phyloP scores from a whole-genome alignment of 2,888 invertebrate species.

The Heteromyza rotundicornis region DNA sequence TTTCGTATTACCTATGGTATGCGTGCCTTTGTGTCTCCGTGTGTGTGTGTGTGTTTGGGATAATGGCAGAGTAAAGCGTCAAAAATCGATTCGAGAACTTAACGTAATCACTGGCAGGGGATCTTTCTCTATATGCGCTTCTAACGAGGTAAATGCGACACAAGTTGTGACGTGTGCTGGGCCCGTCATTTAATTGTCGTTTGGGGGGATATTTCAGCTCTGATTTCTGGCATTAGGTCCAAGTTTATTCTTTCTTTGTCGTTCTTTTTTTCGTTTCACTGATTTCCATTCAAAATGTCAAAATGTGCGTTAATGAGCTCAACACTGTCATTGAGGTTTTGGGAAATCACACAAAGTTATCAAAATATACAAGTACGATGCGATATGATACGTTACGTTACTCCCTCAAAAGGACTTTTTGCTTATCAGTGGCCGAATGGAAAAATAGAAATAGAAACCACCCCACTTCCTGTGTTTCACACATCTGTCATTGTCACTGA shows the following conservation, averaged over 20 bases:
- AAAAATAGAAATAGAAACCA: background rate
- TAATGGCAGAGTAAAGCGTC: constrained; percentile 12
- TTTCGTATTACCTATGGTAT: background rate
- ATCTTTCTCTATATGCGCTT: background rate
- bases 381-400: background rate
- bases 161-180: constrained; percentile 9
- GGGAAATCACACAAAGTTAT: background rate
- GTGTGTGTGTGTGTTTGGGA: background rate
- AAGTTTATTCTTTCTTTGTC: background rate
- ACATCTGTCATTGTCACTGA: constrained; percentile 25
- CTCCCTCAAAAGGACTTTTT: background rate
- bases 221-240: constrained; percentile 17
- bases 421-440: background rate
- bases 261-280: background rate
- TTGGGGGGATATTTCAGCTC: constrained; percentile 6
- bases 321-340: no score
- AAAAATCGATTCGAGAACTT: constrained; percentile 20
- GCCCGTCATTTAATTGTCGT: constrained; percentile 12
- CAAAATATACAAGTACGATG: background rate
- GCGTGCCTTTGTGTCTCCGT: background rate
- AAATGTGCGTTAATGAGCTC: constrained; percentile 23
- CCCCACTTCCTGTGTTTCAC: constrained; percentile 2
- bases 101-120: background rate
- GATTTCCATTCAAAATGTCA: background rate
- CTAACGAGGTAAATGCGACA: background rate